Evolutionary conservation across 1,140 invertebrate species (phyloP), one percentile per base, ranked within the genome.

Genomic region (Zaprionus camerounensis): DNA sequence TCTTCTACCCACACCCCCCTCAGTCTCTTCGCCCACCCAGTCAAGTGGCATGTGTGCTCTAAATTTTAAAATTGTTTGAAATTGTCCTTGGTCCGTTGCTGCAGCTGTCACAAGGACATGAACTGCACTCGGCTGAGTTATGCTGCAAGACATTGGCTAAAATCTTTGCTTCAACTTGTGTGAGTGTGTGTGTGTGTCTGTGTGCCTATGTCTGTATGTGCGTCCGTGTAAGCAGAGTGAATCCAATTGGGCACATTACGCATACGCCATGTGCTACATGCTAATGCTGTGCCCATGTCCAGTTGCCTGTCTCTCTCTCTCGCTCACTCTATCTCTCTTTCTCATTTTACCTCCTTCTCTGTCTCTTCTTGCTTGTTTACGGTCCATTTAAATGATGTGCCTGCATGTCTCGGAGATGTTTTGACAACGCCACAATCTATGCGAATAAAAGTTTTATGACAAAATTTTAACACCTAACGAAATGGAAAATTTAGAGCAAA

Each of bases 11-110:
- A 15, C 41, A 15, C 41, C 71, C 38, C 58, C 26, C 49, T 9
- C 44, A 53, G 5, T 26, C 9, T 49, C 31, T 17, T 9, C 15
- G 5, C 2, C 41, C n/a, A 38, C 20, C 24, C 31, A 41, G 65
- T 56, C 71, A 82, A 76, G 62, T 82, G 64, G 78, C 78, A 65
- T 71, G 77, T 82, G 80, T 71, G 84, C 80, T 81, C 81, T 83
- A 88, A 78, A 88, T 87, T 87, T 87, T 73, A 78, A 87, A 87
- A 87, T 88, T 88, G 78, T 79, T 84, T 71, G 82, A 84, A 81
- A 79, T 90, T 80, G 70, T 77, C 74, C 69, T 72, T 72, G 74
- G 68, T 53, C 53, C 53, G 82, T 64, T 79, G 76, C 80, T 85
- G 83, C 80, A 76, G 73, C 74, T 77, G 64, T 72, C 69, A 66